A percentile compares a stretch with the other conserved stretches of the same genome.
phyloP scores from a whole-genome alignment of 2,797 vertebrate species.

The Lemur catta region DNA sequence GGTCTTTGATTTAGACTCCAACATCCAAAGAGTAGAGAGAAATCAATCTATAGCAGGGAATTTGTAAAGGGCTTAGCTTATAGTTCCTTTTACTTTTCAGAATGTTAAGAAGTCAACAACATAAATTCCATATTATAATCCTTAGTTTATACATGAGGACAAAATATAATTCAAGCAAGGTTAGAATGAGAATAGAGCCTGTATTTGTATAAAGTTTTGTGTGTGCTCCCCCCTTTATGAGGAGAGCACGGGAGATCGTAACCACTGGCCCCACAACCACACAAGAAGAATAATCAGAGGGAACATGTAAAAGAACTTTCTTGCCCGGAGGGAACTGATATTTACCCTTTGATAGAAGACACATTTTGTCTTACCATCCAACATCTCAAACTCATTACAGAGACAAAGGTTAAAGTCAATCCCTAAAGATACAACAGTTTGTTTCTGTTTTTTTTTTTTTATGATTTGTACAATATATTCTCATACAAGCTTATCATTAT shows the following conservation, averaged over 20 bases:
- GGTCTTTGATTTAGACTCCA: background rate
- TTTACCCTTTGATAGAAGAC: too few relatives aligned
- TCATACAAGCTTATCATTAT: background rate
- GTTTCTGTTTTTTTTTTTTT: background rate
- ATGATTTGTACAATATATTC: background rate
- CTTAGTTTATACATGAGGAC: background rate
- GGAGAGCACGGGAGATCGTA: too few relatives aligned
- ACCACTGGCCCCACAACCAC: too few relatives aligned
- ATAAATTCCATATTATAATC: background rate
- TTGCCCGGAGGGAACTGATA: background rate
- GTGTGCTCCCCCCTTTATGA: background rate
- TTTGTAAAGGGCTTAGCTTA: background rate
- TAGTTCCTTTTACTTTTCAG: background rate
- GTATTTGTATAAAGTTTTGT: background rate
- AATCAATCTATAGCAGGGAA: background rate
- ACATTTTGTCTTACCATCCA: background rate
- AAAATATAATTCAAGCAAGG: background rate
- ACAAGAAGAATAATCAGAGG: background rate
- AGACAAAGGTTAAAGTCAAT: background rate
- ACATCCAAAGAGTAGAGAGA: background rate
- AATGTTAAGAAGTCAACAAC: background rate
- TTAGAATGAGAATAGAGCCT: background rate
- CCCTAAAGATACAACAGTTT: background rate
- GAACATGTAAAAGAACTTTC: background rate
- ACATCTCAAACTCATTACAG: background rate